Evolutionary conservation across 2,113 vertebrate genomes (phyloP).

Genomic region (Apteryx mantelli): DNA sequence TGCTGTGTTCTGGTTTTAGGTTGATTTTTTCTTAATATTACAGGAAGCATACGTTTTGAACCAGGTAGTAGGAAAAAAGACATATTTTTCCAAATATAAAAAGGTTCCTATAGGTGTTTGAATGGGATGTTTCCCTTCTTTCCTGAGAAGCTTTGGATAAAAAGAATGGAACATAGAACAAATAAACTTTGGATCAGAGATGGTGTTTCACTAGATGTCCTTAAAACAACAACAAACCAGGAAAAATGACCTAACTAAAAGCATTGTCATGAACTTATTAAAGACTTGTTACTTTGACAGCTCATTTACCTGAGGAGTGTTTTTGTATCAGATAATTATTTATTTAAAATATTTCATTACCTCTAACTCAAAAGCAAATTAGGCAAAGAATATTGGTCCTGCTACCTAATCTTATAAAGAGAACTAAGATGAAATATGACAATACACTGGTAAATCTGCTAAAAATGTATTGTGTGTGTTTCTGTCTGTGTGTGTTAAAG

Average conservation of each 20-base stretch:
- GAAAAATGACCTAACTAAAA: background rate
- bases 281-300: background rate
- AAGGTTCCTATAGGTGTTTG: background rate
- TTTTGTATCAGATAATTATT: background rate
- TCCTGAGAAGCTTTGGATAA: background rate
- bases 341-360: background rate
- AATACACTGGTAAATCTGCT: background rate
- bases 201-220: background rate
- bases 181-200: background rate
- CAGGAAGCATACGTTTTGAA: background rate
- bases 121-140: background rate
- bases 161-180: background rate
- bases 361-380: background rate
- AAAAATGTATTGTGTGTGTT: background rate
- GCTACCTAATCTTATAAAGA: too few relatives aligned
- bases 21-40: background rate
- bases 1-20: background rate
- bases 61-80: background rate
- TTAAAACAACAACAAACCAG: background rate
- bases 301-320: background rate
- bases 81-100: background rate
- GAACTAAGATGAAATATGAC: background rate
- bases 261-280: background rate
- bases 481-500: background rate
- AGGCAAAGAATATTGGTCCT: background rate